These are phyloP conservation scores for Bubo blakistoni DNA, from an alignment of 2,113 vertebrate genomes.

Conservation along the genomic window DNA sequence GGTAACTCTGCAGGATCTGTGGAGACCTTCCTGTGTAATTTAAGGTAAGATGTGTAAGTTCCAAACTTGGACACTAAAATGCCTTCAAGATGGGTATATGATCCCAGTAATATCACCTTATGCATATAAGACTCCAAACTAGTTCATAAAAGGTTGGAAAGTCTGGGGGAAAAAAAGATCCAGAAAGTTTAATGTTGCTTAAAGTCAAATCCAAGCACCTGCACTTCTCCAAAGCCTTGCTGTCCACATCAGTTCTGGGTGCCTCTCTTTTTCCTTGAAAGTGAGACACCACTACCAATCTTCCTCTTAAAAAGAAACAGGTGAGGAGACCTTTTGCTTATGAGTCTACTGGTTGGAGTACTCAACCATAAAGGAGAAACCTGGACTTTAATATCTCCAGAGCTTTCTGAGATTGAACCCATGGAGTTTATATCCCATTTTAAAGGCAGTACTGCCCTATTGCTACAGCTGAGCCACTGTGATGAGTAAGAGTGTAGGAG, in stretches of 20 bases:
- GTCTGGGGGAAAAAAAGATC: neutral
- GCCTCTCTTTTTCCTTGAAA: neutral
- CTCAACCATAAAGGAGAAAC: neutral
- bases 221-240: neutral
- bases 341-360: neutral
- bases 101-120: neutral
- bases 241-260: neutral
- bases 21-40: neutral
- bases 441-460: neutral
- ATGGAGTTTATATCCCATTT: neutral
- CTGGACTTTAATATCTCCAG: neutral
- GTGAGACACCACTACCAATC: neutral
- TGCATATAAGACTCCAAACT: neutral
- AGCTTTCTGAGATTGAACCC: neutral
- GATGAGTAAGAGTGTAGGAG: neutral
- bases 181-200: neutral
- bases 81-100: neutral
- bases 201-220: neutral
- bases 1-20: neutral
- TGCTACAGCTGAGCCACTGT: neutral
- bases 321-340: neutral
- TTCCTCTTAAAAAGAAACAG: neutral
- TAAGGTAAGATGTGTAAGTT: neutral
- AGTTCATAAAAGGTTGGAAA: neutral
- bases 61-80: neutral